Base-by-base conservation (phyloP, 2,113 vertebrate species). In the Chloroceryle aenea region DNA sequence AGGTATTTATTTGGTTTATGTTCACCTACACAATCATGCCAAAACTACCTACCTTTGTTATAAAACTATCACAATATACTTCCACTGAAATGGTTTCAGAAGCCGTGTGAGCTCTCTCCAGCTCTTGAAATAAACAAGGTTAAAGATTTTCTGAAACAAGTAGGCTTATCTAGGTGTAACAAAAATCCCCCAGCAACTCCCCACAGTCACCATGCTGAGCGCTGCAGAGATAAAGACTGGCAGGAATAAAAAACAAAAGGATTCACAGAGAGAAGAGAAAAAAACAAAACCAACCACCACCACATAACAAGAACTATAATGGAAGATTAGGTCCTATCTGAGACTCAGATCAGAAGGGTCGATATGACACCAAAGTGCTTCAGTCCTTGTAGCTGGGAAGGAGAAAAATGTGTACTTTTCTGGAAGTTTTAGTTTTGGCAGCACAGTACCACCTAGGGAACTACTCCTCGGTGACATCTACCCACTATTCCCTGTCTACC, bases 81-180 rank as follows among this genome's bases (percentile, higher is more conserved):
- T 38, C 29, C 61, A 34, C 48, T 85, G 43, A 67, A 90, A 53
- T 25, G 47, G 16, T 53, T 95, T 73, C 62, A 88, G 76, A 90
- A 93, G 59, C 55, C 59, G 13, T 3, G 4, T 21, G 34, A 94
- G 50, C 17, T 55, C 68, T 36, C 47, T 22, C 26, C 68, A 90
- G 42, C 23, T 93, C 47, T 59, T 90, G 89, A 91, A 94, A 88
- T 64, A 82, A 59, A 75, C 34, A 91, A 82, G 50, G 29, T 40
- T 66, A 53, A 91, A 87, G 29, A 84, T 34, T 58, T 83, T 58
- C 68, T 74, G 75, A 77, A 92, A 92, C 61, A 89, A 91, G 78
- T 0, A 63, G 19, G 23, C 32, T 92, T 83, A 72, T 29, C 4
- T 14, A 75, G 23, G 30, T 40, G 12, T n/a, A 89, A 94, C 4